A percentile compares a stretch with the other conserved stretches of the same genome.
phyloP scores from a whole-genome alignment of 2,113 vertebrate species.

The Syngnathoides biaculeatus region DNA sequence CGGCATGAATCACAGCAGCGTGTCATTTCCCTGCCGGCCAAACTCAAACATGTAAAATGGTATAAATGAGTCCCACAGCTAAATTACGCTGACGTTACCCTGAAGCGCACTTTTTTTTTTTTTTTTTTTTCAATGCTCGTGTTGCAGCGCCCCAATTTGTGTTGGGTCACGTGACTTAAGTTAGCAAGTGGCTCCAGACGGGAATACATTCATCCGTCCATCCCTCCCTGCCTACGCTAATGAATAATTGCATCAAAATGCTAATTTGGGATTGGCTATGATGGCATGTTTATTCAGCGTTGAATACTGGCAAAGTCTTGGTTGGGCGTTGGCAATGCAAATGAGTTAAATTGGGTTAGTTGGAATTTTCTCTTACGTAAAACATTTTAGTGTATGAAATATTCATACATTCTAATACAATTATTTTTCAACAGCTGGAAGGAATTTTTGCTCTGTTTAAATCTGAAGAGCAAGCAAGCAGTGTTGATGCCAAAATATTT shows the following conservation, averaged over 20 bases:
- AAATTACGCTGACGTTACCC: neutral
- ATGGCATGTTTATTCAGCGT: neutral
- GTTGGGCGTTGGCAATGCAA: neutral
- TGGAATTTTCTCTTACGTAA: constrained; percentile 3
- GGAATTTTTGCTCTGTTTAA: neutral
- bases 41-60: constrained; percentile 10
- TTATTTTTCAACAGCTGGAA: neutral
- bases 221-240: neutral
- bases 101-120: neutral
- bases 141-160: neutral
- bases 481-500: neutral
- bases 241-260: neutral
- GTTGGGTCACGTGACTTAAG: neutral
- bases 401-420: constrained; percentile 2
- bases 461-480: neutral
- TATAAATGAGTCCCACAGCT: constrained; percentile 6
- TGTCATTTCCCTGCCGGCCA: constrained; percentile 6
- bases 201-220: neutral
- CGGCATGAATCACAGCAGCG: neutral
- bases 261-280: neutral
- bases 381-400: neutral
- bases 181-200: neutral
- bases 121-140: neutral
- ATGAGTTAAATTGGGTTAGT: neutral
- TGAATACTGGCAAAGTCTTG: constrained; percentile 3